These are phyloP conservation scores for Orcinus orca DNA, from an alignment of 2,113 vertebrate genomes.

Conservation along the genomic window DNA sequence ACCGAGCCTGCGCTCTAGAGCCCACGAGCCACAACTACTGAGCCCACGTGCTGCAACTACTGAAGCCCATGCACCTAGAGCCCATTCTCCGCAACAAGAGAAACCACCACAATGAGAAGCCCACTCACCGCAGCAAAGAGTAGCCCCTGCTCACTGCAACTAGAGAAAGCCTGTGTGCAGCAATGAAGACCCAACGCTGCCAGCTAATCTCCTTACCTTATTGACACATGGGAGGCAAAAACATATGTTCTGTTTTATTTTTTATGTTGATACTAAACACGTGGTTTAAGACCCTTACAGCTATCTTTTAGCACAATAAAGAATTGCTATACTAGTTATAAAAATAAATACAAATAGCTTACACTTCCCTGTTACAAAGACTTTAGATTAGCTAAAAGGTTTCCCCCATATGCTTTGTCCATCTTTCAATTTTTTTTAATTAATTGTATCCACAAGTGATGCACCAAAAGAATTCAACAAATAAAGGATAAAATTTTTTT, in stretches of 20 bases:
- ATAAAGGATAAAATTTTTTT: background rate
- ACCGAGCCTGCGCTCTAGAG: too few relatives aligned
- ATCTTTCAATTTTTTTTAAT: background rate
- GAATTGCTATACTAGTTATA: background rate
- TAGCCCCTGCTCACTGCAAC: too few relatives aligned
- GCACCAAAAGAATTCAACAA: background rate
- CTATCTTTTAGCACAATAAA: background rate
- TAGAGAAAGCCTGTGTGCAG: too few relatives aligned
- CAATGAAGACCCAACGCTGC: background rate
- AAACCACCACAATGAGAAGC: too few relatives aligned
- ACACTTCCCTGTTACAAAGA: background rate
- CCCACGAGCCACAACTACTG: too few relatives aligned
- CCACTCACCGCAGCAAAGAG: too few relatives aligned
- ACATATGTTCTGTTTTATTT: background rate
- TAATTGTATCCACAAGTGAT: background rate
- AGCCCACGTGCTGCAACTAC: too few relatives aligned
- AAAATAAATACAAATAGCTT: constrained; percentile 8
- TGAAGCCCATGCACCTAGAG: too few relatives aligned
- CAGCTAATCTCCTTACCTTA: background rate
- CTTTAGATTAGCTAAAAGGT: background rate
- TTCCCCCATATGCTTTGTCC: background rate
- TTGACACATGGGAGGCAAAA: background rate
- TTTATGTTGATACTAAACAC: background rate
- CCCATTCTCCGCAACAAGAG: too few relatives aligned
- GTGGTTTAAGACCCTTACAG: background rate